A percentile compares a stretch with the other conserved stretches of the same genome.
These are phyloP conservation scores for Mesorhabditis belari DNA, from an alignment of 2,888 invertebrate genomes.

Conservation along the genomic window DNA sequence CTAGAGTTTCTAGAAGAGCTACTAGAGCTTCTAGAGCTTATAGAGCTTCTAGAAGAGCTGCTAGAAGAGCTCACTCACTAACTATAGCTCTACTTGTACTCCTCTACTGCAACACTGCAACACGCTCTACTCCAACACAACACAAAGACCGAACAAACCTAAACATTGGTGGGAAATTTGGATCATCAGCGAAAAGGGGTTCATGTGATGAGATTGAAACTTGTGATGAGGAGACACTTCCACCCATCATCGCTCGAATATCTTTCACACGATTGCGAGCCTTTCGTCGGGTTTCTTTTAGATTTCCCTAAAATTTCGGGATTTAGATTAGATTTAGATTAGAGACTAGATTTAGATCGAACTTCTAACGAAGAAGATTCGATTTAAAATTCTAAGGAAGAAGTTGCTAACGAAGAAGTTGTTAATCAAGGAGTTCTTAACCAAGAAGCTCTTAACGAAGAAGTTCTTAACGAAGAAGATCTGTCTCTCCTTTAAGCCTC, in stretches of 20 bases:
- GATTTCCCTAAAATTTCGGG: slow-evolving; percentile 21
- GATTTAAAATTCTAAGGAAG: too few species aligned
- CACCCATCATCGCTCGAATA: slow-evolving; percentile 2
- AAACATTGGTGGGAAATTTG: neutral
- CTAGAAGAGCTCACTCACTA: too few species aligned
- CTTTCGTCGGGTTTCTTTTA: slow-evolving; percentile 42
- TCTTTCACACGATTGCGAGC: slow-evolving; percentile 41
- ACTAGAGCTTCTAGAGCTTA: too few species aligned
- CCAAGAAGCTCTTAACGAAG: too few species aligned
- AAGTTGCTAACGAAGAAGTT: too few species aligned
- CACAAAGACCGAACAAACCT: neutral
- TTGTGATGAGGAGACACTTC: neutral
- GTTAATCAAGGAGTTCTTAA: too few species aligned
- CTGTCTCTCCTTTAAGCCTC: too few species aligned
- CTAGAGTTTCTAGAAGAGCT: too few species aligned
- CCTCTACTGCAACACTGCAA: neutral
- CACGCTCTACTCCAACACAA: neutral
- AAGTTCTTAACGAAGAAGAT: too few species aligned
- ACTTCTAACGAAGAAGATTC: too few species aligned
- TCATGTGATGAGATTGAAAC: slow-evolving; percentile 14
- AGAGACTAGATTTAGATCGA: neutral
- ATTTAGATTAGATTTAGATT: neutral
- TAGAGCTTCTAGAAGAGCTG: too few species aligned
- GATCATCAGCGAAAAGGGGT: neutral
- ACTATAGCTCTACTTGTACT: too few species aligned